Evolutionary conservation across 1,140 invertebrate genomes (phyloP), one percentile per base, ranked within the genome.

Genomic region (Aphidius ervi): DNA sequence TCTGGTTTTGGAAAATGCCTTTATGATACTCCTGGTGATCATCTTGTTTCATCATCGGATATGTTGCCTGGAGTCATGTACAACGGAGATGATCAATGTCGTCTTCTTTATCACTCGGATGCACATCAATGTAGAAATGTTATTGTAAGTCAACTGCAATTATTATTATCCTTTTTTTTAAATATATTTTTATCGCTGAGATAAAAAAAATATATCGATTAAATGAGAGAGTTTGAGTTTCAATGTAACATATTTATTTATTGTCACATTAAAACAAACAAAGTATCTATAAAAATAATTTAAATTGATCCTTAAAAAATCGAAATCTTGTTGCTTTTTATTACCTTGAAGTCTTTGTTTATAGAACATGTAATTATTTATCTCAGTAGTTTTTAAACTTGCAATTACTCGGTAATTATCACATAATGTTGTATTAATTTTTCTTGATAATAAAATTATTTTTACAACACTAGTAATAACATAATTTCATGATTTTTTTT

Each of bases 21-120:
- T 31, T 1, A 31, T 31, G 23, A 31, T 4, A 1, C 23, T 31
- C 23, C 23, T 31, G 23, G 23, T 31, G 23, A 31, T 31, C 23
- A 31, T 31, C 23, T 31, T 31, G 23, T 31, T 31, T 31, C 23
- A 31, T 31, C 10, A 0, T 50, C 49, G 47, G 61, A 70, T 3
- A 60, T 69, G 10, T 80, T 82, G 8, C 82, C 84, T 0, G 84
- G 84, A 3, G 80, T 80, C 23, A 83, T 85, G 81, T 85, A 85
- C 67, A 81, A 85, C 62, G 80, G 77, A 6, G 79, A 85, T 61
- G 82, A 85, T 68, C 84, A 86, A 66, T 86, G 84, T 64, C 70
- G 82, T 6, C 70, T 85, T 37, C 54, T 31, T 9, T 68, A 68
- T 49, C 57, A 48, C 20, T 20, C 6, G 7, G 62, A 64, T 5